phyloP scores from a whole-genome alignment of 2,113 vertebrate species.

The Naja naja region DNA sequence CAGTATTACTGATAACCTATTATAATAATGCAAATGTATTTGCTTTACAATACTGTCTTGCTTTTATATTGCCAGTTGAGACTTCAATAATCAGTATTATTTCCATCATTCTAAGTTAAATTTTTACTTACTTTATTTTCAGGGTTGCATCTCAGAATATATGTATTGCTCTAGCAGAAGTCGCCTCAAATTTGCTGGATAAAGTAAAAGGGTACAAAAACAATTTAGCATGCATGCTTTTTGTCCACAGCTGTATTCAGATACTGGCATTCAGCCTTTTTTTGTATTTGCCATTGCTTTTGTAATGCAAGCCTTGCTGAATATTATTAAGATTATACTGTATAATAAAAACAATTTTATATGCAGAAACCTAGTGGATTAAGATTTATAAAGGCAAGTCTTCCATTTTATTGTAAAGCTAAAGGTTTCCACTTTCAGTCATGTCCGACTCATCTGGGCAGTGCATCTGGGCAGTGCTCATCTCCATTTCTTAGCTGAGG shows the following conservation, averaged over 20 bases:
- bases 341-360: not conserved
- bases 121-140: not conserved
- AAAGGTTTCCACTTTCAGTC: not conserved
- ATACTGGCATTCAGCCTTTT: rapidly evolving
- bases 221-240: not conserved
- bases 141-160: not conserved
- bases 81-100: not conserved
- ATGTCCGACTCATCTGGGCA: not conserved
- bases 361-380: not conserved
- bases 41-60: not conserved
- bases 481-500: not conserved
- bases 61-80: not conserved
- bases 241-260: not conserved
- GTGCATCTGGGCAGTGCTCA: not conserved
- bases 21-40: not conserved
- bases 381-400: not conserved
- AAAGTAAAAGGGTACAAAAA: not conserved
- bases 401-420: not conserved
- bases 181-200: not conserved
- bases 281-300: not conserved
- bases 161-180: not conserved
- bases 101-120: slow-evolving; percentile 2
- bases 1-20: not conserved
- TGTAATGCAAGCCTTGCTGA: rapidly evolving
- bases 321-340: rapidly evolving